Conservation (phyloP, 2,888 invertebrate species). For the Venustoraphidia nigricollis region DNA sequence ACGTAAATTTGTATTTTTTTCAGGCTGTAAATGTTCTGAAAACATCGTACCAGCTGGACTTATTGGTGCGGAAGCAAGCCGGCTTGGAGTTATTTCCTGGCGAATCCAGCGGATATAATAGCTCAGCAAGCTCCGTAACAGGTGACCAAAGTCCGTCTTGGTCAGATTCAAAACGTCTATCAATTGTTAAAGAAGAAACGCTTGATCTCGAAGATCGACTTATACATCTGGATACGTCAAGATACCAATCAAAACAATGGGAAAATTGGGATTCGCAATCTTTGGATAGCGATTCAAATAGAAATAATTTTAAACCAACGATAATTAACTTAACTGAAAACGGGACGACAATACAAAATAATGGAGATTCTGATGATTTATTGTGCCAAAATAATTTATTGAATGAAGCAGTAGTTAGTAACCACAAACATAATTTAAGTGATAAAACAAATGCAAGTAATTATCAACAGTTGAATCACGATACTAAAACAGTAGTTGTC, state of each 20-base stretch:
- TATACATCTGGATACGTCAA: constrained; percentile 16
- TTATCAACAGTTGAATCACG: constrained; percentile 22
- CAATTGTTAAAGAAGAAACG: constrained; percentile 59
- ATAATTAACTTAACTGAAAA: constrained; percentile 58
- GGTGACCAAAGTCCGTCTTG: constrained; percentile 57
- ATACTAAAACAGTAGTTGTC: constrained; percentile 53
- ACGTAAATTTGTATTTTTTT: constrained; percentile 12
- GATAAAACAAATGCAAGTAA: constrained; percentile 27
- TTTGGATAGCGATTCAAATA: constrained; percentile 29
- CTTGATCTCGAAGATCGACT: constrained; percentile 41
- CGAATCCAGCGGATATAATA: constrained; percentile 71
- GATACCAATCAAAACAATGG: constrained; percentile 38
- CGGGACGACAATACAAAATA: constrained; percentile 53
- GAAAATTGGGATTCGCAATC: constrained; percentile 38
- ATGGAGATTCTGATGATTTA: constrained; percentile 20
- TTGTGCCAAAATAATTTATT: constrained; percentile 19
- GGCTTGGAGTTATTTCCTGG: constrained; percentile 68
- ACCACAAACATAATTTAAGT: constrained; percentile 18
- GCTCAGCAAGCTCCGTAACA: constrained; percentile 68
- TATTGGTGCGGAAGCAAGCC: constrained; percentile 61
- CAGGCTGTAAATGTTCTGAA: constrained; percentile 73
- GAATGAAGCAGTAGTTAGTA: constrained; percentile 2
- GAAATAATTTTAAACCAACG: constrained; percentile 44
- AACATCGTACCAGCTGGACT: constrained; percentile 56
- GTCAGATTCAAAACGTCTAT: constrained; percentile 47